phyloP scores from a whole-genome alignment of 2,797 vertebrate genomes.

The Ctenosaura bakeri region DNA sequence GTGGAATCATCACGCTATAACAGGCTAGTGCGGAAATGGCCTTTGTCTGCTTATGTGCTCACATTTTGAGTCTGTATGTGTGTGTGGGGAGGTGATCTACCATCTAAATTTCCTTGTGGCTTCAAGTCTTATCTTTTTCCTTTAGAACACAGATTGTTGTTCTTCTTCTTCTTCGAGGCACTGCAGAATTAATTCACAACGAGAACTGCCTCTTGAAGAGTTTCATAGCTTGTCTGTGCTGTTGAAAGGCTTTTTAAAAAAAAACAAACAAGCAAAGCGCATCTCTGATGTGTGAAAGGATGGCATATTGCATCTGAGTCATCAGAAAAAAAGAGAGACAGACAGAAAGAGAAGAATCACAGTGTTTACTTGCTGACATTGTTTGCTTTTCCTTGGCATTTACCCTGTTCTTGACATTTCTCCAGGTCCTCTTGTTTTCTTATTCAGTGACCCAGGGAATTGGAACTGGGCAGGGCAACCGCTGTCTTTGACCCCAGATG shows the following conservation, averaged over 20 bases:
- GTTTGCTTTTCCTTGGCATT: constrained; percentile 53
- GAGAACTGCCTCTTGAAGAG: constrained; percentile 20
- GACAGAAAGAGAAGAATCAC: constrained; percentile 41
- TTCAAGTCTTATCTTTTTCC: too few species aligned
- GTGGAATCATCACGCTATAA: too few species aligned
- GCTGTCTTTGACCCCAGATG: constrained; percentile 56
- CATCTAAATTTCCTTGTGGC: too few species aligned
- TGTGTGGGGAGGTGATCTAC: too few species aligned
- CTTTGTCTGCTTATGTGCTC: too few species aligned
- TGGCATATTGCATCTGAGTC: constrained; percentile 57
- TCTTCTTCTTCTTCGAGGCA: too few species aligned
- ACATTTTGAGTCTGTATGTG: too few species aligned
- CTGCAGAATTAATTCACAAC: constrained; percentile 30
- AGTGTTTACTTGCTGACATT: constrained; percentile 67
- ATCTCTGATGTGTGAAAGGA: constrained; percentile 75
- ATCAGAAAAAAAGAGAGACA: constrained; percentile 63
- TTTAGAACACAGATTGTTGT: too few species aligned
- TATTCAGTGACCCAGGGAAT: constrained; percentile 68
- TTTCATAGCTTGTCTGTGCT: constrained; percentile 37
- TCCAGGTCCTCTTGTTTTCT: constrained; percentile 61
- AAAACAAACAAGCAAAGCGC: neutral
- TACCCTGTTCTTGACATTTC: constrained; percentile 69
- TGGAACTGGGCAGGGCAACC: constrained; percentile 66
- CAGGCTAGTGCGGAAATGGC: too few species aligned
- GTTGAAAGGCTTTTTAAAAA: constrained; percentile 60